phyloP scores from a whole-genome alignment of 2,797 vertebrate genomes.

The Sebastes umbrosus region DNA sequence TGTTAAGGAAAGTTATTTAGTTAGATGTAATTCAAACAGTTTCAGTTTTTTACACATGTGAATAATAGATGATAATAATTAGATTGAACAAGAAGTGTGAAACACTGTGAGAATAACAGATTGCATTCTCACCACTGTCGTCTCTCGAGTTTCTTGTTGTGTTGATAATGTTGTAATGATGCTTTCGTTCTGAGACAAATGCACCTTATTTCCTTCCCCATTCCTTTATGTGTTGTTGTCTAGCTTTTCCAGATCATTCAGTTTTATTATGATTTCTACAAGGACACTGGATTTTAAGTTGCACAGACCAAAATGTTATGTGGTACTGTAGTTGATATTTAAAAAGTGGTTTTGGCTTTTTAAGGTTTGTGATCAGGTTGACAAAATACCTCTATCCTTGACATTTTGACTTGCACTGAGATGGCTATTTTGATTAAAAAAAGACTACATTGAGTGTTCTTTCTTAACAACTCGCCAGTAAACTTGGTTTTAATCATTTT shows the following conservation, averaged over 20 bases:
- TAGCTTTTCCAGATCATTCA: not conserved
- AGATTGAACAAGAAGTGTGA: not conserved
- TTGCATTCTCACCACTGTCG: not conserved
- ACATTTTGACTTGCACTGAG: conserved; percentile 17
- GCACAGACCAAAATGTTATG: too few relatives aligned
- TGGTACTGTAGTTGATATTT: not conserved
- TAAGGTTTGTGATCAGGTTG: not conserved
- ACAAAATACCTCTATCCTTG: not conserved
- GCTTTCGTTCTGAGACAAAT: not conserved
- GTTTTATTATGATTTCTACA: not conserved
- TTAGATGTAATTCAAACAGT: not conserved
- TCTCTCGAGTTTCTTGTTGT: not conserved
- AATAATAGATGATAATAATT: not conserved
- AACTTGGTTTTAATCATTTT: not conserved
- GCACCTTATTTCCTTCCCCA: not conserved
- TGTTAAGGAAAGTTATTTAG: conserved; percentile 7
- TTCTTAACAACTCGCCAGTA: not conserved
- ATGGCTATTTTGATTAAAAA: not conserved
- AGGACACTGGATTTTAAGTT: not conserved
- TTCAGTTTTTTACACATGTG: not conserved
- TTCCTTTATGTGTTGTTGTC: not conserved
- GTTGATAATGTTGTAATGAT: not conserved
- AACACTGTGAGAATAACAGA: not conserved
- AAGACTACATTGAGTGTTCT: not conserved
- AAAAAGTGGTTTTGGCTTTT: not conserved